phyloP scores from a whole-genome alignment of 2,113 vertebrate genomes.

The Clarias gariepinus region DNA sequence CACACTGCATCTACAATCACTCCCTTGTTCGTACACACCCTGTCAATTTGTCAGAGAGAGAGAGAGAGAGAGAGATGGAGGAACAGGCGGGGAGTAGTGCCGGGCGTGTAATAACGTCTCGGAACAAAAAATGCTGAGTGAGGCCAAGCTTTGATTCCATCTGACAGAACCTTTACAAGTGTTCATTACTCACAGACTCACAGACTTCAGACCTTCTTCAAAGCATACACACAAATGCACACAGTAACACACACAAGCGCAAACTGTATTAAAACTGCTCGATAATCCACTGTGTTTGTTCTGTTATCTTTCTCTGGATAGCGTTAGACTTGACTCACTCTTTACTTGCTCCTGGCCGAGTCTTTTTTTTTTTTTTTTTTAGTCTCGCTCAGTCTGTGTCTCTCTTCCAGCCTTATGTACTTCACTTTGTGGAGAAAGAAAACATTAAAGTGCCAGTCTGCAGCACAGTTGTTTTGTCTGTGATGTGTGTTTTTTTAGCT shows the following conservation, averaged over 20 bases:
- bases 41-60: conserved; percentile 76
- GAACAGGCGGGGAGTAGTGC: conserved; percentile 56
- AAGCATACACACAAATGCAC: conserved; percentile 46
- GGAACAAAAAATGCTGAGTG: conserved; percentile 83
- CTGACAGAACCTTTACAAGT: conserved; percentile 88
- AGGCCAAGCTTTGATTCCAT: conserved; percentile 78
- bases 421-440: neutral
- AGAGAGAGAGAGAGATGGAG: conserved; percentile 71
- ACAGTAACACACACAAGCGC: conserved; percentile 24
- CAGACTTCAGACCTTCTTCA: conserved; percentile 78
- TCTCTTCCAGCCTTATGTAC: neutral
- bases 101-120: conserved; percentile 79
- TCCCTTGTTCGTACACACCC: conserved; percentile 72
- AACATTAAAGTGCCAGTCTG: conserved; percentile 13
- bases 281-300: conserved; percentile 29
- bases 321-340: neutral
- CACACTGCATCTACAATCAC: conserved; percentile 49
- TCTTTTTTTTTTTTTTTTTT: neutral
- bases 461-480: neutral
- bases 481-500: neutral
- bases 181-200: conserved; percentile 83
- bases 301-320: neutral
- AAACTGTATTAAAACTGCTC: conserved; percentile 17
- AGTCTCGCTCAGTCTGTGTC: neutral
- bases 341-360: neutral